Evolutionary conservation across 1,140 invertebrate genomes (phyloP), one percentile per base, ranked within the genome.

Genomic region (Drosophila santomea): DNA sequence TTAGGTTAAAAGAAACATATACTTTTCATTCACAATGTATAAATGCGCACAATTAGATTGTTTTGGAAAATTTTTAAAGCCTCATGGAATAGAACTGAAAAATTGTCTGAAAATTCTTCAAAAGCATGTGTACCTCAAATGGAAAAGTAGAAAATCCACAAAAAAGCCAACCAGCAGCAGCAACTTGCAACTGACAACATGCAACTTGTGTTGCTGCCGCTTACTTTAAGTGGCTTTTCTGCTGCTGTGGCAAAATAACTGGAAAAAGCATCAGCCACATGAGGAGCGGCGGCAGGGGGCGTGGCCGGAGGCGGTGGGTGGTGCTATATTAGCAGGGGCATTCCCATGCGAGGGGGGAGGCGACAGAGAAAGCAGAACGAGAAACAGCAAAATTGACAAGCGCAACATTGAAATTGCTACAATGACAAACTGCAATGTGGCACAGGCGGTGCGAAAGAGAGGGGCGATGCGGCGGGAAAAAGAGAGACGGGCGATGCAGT

Each of bases 391-490:
- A 88, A 88, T 88, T 88, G 83, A 88, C 83, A 88, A 89, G 83
- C 84, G 80, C 73, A 88, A 88, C 84, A 88, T 88, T 88, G 84
- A 88, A 88, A 88, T 88, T 88, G 83, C 76, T 74, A 83, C 83
- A 88, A 89, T 88, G 83, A 88, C 83, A 89, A 89, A 88, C 84
- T 88, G 84, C 74, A 77, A 69, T 62, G 61, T 55, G 57, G 68
- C 32, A 36, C 52, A 20, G 43, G 11, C n/a, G 15, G 28, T 43
- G 48, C 6, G 15, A 38, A 39, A 15, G 32, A 1, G 38, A 23
- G 11, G 12, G 35, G 12, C 12, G 20, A 17, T 14, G 38, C 11
- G 4, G 43, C 25, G 7, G 47, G 39, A 38, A 58, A 58, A 54
- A 20, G 63, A 20, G 63, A 55, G 44, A 41, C 28, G 48, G 63